Conservation (phyloP, 2,113 vertebrate genomes). For the Hippocampus comes region DNA sequence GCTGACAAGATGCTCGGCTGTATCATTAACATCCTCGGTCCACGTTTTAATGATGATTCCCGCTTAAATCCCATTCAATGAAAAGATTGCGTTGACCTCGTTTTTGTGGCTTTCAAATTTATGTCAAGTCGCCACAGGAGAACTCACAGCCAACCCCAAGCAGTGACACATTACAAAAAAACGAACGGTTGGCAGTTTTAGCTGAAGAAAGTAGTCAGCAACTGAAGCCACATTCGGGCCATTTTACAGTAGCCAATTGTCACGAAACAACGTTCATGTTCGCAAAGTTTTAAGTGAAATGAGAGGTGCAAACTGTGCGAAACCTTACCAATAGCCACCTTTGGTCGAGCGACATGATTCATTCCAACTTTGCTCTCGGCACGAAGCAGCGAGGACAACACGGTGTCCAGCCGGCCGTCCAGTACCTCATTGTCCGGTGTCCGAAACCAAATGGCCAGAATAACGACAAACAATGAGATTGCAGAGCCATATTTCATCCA, state of each 20-base stretch:
- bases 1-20: neutral
- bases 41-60: neutral
- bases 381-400: constrained; percentile 75
- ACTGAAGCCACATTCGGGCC: neutral
- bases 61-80: neutral
- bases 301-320: constrained; percentile 18
- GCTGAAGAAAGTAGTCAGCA: neutral
- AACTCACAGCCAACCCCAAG: neutral
- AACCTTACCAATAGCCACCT: constrained; percentile 74
- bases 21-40: neutral
- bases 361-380: constrained; percentile 75
- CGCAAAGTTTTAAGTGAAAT: neutral
- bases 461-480: constrained; percentile 64
- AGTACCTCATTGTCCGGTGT: constrained; percentile 51
- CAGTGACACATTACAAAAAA: neutral
- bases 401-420: constrained; percentile 71
- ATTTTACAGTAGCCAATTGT: neutral
- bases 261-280: neutral
- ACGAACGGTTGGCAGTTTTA: neutral
- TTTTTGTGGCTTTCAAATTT: neutral
- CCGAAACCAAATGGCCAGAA: constrained; percentile 72
- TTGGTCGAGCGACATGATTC: constrained; percentile 60
- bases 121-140: neutral
- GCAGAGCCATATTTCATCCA: constrained; percentile 68
- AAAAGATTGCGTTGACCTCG: neutral